Conservation (phyloP, 2,888 invertebrate genomes). For the Cremastobaeus sp. region DNA sequence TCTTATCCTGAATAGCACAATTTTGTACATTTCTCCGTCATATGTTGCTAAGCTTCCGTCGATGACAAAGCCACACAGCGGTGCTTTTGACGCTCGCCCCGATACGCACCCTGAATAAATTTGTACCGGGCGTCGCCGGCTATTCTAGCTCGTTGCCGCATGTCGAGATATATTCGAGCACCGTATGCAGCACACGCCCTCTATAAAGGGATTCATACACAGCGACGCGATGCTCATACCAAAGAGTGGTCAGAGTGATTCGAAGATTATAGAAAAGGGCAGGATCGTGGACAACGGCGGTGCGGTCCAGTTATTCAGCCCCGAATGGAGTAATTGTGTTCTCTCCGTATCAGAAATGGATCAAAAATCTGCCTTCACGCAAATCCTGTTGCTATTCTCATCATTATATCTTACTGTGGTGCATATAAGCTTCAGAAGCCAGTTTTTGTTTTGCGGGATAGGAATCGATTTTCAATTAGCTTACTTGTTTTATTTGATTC, state of each 20-base stretch:
- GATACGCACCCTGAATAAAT: constrained; percentile 59
- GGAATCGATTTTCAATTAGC: too few relatives aligned
- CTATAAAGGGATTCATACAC: constrained; percentile 54
- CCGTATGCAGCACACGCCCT: constrained; percentile 54
- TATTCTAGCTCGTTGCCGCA: constrained; percentile 40
- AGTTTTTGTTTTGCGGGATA: too few relatives aligned
- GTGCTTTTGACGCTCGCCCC: constrained; percentile 50
- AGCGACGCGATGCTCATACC: constrained; percentile 44
- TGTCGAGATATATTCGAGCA: constrained; percentile 42
- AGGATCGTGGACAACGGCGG: constrained; percentile 13
- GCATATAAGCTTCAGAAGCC: neutral
- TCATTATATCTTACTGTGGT: neutral
- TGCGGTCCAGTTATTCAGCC: constrained; percentile 9
- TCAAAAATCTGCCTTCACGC: too few relatives aligned
- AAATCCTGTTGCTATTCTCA: too few relatives aligned
- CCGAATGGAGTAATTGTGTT: constrained; percentile 19
- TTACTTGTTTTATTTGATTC: too few relatives aligned
- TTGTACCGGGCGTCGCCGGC: constrained; percentile 51
- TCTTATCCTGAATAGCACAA: constrained; percentile 37
- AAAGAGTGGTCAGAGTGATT: constrained; percentile 46
- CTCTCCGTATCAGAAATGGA: constrained; percentile 2
- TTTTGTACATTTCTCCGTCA: constrained; percentile 39
- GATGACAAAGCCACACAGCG: constrained; percentile 53
- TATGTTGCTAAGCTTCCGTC: constrained; percentile 39
- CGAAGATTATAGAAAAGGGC: constrained; percentile 39